Conservation (phyloP, 2,113 vertebrate species). For the Brachypteracias leptosomus region DNA sequence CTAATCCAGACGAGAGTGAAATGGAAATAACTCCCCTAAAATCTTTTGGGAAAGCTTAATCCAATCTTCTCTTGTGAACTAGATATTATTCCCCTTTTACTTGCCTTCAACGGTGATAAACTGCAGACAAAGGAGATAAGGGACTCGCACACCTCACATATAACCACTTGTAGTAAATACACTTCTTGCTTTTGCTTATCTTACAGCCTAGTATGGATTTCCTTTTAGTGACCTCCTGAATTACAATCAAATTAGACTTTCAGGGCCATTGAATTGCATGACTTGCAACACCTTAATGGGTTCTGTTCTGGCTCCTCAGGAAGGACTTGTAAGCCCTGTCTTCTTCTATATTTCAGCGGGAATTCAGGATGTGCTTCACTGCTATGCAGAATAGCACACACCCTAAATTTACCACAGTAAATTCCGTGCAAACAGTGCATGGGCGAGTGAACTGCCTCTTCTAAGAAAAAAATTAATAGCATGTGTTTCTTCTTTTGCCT, state of each 20-base stretch:
- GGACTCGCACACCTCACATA: not conserved
- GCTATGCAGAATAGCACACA: not conserved
- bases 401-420: not conserved
- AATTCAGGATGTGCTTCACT: not conserved
- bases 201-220: constrained; percentile 44
- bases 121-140: constrained; percentile 46
- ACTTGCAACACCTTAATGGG: constrained; percentile 46
- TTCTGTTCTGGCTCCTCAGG: constrained; percentile 9
- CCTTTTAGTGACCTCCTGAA: constrained; percentile 57
- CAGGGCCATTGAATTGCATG: constrained; percentile 13
- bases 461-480: not conserved
- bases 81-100: constrained; percentile 16
- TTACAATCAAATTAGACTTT: constrained; percentile 58
- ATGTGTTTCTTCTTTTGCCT: not conserved
- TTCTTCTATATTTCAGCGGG: not conserved
- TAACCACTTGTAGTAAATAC: constrained; percentile 26
- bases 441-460: not conserved
- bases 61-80: constrained; percentile 40
- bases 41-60: constrained; percentile 20
- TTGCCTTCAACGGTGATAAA: constrained; percentile 46
- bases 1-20: not conserved
- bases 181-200: constrained; percentile 24
- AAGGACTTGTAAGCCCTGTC: not conserved
- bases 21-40: not conserved
- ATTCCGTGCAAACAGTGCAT: not conserved